Evolutionary conservation across 2,797 vertebrate species (phyloP).

Genomic region (Bovichtus variegatus): DNA sequence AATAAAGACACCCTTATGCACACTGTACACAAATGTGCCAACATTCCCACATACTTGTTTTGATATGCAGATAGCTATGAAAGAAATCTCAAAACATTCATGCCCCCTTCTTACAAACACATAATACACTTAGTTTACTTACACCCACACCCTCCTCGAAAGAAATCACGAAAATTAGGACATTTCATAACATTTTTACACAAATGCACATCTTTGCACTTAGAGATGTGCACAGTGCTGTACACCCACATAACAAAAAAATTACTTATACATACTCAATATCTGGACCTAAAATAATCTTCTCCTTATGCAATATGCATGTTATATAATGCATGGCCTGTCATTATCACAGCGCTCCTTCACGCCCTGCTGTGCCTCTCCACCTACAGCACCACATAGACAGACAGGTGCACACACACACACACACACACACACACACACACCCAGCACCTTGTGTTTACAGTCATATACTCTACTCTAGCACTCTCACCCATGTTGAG

Average conservation of each 20-base stretch:
- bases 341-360: constrained; percentile 83
- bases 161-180: constrained; percentile 55
- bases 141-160: constrained; percentile 73
- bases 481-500: constrained; percentile 77
- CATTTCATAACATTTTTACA: constrained; percentile 65
- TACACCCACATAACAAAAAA: constrained; percentile 67
- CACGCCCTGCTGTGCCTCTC: constrained; percentile 79
- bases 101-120: constrained; percentile 73
- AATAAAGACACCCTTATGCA: constrained; percentile 71
- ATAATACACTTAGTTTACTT: constrained; percentile 73
- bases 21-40: constrained; percentile 70
- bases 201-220: constrained; percentile 53
- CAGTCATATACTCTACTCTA: constrained; percentile 80
- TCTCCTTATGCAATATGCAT: constrained; percentile 82
- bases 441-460: constrained; percentile 76
- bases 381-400: constrained; percentile 75
- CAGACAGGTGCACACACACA: constrained; percentile 44
- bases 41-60: constrained; percentile 80
- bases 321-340: constrained; percentile 85
- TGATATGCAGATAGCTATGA: constrained; percentile 79
- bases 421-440: constrained; percentile 52
- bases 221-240: constrained; percentile 38
- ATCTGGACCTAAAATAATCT: constrained; percentile 81
- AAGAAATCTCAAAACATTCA: constrained; percentile 76
- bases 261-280: constrained; percentile 77